phyloP scores from a whole-genome alignment of 2,113 vertebrate species.

The Cyanoliseus patagonus region DNA sequence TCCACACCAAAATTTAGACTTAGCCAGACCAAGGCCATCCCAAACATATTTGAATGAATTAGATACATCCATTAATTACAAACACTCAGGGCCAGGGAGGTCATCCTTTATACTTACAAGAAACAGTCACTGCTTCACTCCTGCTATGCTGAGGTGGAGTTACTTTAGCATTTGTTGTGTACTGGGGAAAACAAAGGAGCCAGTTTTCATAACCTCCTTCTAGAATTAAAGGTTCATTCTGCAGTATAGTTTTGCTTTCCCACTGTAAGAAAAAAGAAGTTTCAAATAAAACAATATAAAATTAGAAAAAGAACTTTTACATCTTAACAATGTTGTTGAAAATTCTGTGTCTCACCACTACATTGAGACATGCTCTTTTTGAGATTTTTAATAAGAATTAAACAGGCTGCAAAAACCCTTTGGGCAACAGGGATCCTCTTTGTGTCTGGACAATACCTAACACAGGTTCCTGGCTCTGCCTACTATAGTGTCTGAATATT shows the following conservation, averaged over 20 bases:
- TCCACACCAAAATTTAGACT: not conserved
- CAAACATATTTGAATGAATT: not conserved
- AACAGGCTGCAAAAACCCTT: not conserved
- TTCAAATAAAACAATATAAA: not conserved
- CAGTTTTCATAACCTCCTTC: conserved; percentile 98
- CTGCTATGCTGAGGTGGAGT: conserved; percentile 79
- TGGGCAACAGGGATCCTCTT: not conserved
- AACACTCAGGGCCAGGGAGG: not conserved
- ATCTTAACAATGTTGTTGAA: not conserved
- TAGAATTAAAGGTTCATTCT: conserved; percentile 89
- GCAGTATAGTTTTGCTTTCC: conserved; percentile 91
- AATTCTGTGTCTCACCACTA: not conserved
- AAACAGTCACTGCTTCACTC: conserved; percentile 79
- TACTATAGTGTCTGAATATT: not conserved
- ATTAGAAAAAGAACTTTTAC: not conserved
- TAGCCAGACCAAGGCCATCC: not conserved
- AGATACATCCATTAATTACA: not conserved
- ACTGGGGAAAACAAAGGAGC: conserved; percentile 97
- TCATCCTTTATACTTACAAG: conserved; percentile 81
- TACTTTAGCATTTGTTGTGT: conserved; percentile 91
- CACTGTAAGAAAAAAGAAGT: conserved; percentile 77
- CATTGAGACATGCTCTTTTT: not conserved
- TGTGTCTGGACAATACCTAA: not conserved
- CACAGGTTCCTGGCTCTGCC: not conserved
- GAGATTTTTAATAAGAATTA: not conserved